Evolutionary conservation across 2,888 invertebrate species (phyloP).

Genomic region (Entomobrya proxima): DNA sequence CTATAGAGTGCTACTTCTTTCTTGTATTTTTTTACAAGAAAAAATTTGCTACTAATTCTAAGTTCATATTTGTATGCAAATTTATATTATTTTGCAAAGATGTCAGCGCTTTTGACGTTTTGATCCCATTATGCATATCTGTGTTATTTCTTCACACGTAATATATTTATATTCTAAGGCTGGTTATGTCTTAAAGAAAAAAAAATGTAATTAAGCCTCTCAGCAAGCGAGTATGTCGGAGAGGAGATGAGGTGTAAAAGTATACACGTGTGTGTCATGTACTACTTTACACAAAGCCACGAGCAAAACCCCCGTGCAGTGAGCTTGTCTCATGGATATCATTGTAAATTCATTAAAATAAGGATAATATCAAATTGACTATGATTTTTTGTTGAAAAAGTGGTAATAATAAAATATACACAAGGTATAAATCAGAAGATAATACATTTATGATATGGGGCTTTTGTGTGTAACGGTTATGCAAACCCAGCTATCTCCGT

Average conservation of each 20-base stretch:
- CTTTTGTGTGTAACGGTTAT: constrained; percentile 37
- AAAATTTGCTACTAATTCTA: not conserved
- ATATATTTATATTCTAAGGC: not conserved
- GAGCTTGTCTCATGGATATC: constrained; percentile 51
- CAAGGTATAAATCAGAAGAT: constrained; percentile 8
- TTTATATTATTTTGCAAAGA: not conserved
- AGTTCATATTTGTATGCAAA: constrained; percentile 4
- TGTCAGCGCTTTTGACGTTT: constrained; percentile 19
- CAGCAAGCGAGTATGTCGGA: not conserved
- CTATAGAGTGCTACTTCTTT: not conserved
- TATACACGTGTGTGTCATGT: not conserved
- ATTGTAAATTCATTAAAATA: constrained; percentile 49
- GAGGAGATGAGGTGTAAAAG: not conserved
- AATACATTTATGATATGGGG: not conserved
- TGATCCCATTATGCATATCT: constrained; percentile 36
- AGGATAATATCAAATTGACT: not conserved
- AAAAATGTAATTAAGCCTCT: constrained; percentile 39
- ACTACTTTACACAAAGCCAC: not conserved
- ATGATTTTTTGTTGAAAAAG: constrained; percentile 7
- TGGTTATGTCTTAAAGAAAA: not conserved
- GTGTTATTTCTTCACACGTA: not conserved
- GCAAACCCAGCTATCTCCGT: not conserved
- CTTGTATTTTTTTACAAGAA: not conserved
- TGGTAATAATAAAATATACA: not conserved
- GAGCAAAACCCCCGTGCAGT: not conserved